Conservation (phyloP, 35 echinoderm and acorn worm species). For the Lytechinus variegatus region DNA sequence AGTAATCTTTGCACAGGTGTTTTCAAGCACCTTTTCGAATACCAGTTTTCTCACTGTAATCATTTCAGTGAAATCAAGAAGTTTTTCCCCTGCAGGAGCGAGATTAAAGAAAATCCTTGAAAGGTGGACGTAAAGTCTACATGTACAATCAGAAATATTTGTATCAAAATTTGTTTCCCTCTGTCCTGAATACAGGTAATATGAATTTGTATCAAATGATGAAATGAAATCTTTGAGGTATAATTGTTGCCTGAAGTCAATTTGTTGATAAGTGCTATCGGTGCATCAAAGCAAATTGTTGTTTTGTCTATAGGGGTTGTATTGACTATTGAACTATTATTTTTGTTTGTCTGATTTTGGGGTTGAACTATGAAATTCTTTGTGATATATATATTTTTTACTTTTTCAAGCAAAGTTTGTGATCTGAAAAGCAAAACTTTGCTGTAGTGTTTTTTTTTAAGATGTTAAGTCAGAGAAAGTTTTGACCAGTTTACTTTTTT, state of each 20-base stretch:
- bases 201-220: background rate
- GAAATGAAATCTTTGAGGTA: background rate
- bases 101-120: background rate
- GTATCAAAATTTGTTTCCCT: background rate
- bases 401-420: background rate
- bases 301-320: too few species aligned
- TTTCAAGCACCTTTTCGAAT: background rate
- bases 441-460: too few species aligned
- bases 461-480: too few species aligned
- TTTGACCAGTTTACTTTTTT: background rate
- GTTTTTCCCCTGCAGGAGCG: background rate
- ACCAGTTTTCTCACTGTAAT: background rate
- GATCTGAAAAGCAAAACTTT: background rate
- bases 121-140: background rate
- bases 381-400: background rate
- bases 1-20: background rate
- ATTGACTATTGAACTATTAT: too few species aligned
- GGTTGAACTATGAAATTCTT: background rate
- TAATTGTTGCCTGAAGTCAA: too few species aligned
- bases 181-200: too few species aligned
- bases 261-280: too few species aligned
- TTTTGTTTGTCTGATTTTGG: too few species aligned
- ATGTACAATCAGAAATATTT: background rate
- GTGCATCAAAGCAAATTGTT: too few species aligned
- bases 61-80: background rate